Conservation (phyloP, 2,888 invertebrate genomes). For the Synanthedon formicaeformis region DNA sequence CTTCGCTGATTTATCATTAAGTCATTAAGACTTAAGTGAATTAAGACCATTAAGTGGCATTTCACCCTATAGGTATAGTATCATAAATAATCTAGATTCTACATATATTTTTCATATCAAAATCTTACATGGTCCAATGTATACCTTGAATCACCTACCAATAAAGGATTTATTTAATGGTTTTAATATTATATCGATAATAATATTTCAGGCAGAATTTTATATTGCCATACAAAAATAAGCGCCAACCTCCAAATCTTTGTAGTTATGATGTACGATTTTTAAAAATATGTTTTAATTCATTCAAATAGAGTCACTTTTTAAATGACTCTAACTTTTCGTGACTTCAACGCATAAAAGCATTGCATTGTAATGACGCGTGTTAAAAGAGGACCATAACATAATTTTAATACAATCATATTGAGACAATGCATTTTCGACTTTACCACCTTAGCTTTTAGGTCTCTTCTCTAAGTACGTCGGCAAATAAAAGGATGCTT, state of each 20-base stretch:
- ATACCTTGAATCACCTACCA: too few species aligned
- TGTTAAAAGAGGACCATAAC: constrained; percentile 18
- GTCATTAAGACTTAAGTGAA: too few species aligned
- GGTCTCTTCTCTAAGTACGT: neutral
- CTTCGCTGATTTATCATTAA: too few species aligned
- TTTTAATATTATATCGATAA: too few species aligned
- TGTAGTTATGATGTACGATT: neutral
- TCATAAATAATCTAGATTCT: too few species aligned
- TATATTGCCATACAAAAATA: constrained; percentile 9
- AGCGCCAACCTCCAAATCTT: constrained; percentile 12
- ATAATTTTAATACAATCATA: constrained; percentile 10
- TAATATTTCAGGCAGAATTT: constrained; percentile 13
- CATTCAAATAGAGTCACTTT: constrained; percentile 6
- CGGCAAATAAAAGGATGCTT: constrained; percentile 6
- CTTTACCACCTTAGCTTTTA: neutral
- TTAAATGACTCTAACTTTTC: constrained; percentile 8
- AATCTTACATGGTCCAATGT: too few species aligned
- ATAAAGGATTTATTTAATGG: too few species aligned
- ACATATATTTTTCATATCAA: too few species aligned
- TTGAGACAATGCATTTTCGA: neutral
- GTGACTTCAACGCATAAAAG: constrained; percentile 21
- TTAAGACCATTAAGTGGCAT: too few species aligned
- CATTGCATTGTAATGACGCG: constrained; percentile 25
- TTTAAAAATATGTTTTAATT: neutral
- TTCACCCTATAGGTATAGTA: too few species aligned